Base-by-base conservation (phyloP, 1,140 invertebrate genomes). In the Cydia pomonella region DNA sequence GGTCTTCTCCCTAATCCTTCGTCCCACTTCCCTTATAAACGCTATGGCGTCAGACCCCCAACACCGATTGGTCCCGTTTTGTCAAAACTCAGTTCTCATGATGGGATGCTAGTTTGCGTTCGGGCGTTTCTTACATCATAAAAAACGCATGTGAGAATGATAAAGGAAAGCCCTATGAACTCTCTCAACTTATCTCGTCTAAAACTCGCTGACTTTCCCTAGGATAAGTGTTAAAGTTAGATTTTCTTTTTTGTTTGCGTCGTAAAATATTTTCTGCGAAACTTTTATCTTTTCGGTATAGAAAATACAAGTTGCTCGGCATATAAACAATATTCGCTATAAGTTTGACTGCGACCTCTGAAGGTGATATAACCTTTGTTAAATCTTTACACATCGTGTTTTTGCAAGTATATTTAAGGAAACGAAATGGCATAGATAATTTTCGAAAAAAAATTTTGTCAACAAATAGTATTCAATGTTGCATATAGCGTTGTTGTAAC, bases 181-280 rank as follows among this genome's bases (percentile, higher is more conserved):
- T 69, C 27, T 69, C 64, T 69, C 64, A 33, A 33, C 3, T 18
- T 18, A 69, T 18, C 64, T 69, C 29, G 10, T 38, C 16, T 16
- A 23, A 38, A n/a, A 69, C 27, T 16, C 29, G 10, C n/a, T 69
- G 64, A 69, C 64, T 69, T 66, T 69, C 25, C 29, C 27, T 33
- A 18, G 64, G n/a, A 69, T 69, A 41, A 69, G 64, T 69, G 64
- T 69, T 69, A 69, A 69, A 69, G 16, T 69, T 69, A 69, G 64
- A 69, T 69, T 69, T 66, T 69, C 64, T 38, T 41, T 69, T 41
- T 41, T 66, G 63, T 66, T 38, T 18, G 64, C 29, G 64, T 69
- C 64, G 29, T 69, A 69, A 69, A 69, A 69, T 69, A 69, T 69
- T 69, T 69, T 29, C 16, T 38, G 33, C n/a, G 18, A 10, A 41